phyloP scores from a whole-genome alignment of 2,888 invertebrate species.

The Cosmia trapezina region DNA sequence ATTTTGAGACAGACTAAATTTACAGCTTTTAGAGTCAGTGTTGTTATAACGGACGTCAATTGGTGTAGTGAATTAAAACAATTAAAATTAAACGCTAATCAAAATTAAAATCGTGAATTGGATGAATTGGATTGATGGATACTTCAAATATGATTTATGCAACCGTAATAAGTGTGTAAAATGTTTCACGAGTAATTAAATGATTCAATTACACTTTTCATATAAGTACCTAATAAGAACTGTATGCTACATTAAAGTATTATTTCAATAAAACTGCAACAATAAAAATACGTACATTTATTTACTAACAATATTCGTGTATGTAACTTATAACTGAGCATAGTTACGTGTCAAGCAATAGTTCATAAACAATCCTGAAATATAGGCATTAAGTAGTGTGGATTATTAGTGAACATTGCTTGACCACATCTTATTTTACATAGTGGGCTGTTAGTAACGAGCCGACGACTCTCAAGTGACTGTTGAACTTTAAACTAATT shows the following conservation, averaged over 20 bases:
- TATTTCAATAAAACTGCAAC: slow-evolving; percentile 62
- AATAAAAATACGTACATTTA: slow-evolving; percentile 73
- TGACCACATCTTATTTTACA: slow-evolving; percentile 46
- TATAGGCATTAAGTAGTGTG: slow-evolving; percentile 48
- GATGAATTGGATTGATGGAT: slow-evolving; percentile 8
- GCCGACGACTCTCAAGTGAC: slow-evolving; percentile 16
- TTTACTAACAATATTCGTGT: slow-evolving; percentile 73
- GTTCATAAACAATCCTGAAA: slow-evolving; percentile 59
- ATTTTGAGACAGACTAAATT: slow-evolving; percentile 51
- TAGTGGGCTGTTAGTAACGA: slow-evolving; percentile 54
- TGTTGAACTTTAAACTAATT: slow-evolving; percentile 23
- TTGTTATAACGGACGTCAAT: neutral
- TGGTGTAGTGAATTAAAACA: slow-evolving; percentile 22
- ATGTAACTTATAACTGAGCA: slow-evolving; percentile 69
- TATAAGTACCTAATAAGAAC: neutral
- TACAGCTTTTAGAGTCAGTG: slow-evolving; percentile 21
- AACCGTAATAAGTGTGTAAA: neutral
- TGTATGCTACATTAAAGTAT: slow-evolving; percentile 25
- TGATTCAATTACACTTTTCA: neutral
- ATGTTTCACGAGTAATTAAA: slow-evolving; percentile 18
- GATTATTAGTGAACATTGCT: slow-evolving; percentile 64
- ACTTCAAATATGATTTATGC: slow-evolving; percentile 4
- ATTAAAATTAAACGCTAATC: slow-evolving; percentile 2
- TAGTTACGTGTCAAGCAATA: slow-evolving; percentile 66
- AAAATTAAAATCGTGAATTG: slow-evolving; percentile 13